Conservation (phyloP, 2,888 invertebrate genomes). For the Melieria crassipennis region DNA sequence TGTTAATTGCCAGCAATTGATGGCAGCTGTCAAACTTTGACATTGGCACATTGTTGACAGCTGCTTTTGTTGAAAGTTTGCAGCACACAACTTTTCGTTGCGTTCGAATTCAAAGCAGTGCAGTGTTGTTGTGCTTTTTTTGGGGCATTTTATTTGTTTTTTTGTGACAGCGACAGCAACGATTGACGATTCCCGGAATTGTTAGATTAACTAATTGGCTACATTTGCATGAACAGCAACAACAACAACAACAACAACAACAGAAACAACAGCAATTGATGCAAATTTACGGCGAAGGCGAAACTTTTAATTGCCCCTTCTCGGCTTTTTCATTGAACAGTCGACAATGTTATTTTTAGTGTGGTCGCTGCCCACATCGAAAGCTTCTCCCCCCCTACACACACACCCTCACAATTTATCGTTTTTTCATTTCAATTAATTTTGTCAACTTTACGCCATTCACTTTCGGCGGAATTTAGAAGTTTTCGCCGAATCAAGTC, state of each 20-base stretch:
- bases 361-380: too few relatives aligned
- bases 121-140: slow-evolving; percentile 13
- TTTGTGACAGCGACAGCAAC: slow-evolving; percentile 6
- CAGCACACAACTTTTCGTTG: slow-evolving; percentile 24
- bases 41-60: slow-evolving; percentile 48
- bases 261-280: slow-evolving; percentile 5
- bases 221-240: slow-evolving; percentile 21
- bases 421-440: slow-evolving; percentile 20
- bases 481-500: slow-evolving; percentile 4
- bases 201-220: slow-evolving; percentile 58
- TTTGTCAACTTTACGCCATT: slow-evolving; percentile 12
- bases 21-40: slow-evolving; percentile 58
- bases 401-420: too few relatives aligned
- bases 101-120: slow-evolving; percentile 12
- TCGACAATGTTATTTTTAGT: too few relatives aligned
- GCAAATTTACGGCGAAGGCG: slow-evolving; percentile 15
- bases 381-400: too few relatives aligned
- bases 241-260: neutral
- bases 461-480: slow-evolving; percentile 9
- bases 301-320: slow-evolving; percentile 28
- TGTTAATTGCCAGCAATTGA: slow-evolving; percentile 40
- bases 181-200: slow-evolving; percentile 54
- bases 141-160: slow-evolving; percentile 11
- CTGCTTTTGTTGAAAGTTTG: slow-evolving; percentile 37
- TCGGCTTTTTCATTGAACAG: neutral